Evolutionary conservation across 2,113 vertebrate genomes (phyloP), one percentile per base, ranked within the genome.

Genomic region (Odontophorus gujanensis): DNA sequence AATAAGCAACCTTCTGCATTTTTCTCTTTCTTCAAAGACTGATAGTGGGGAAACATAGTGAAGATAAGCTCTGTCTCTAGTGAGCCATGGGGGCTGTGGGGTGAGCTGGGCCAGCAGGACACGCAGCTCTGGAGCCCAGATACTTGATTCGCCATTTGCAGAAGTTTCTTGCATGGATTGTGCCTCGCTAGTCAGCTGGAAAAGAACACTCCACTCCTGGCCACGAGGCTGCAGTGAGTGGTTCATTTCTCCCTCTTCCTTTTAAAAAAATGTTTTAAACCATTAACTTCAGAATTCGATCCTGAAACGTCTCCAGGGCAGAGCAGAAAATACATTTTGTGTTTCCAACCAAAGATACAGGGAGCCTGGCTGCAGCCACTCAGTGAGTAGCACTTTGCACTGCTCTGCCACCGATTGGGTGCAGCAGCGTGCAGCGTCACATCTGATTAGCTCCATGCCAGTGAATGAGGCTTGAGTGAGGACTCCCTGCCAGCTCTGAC

Each of bases 401-500:
- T 5, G 65, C 92, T 81, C 80, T 45, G 0, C 48, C 18, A 9
- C 94, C 24, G 71, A 83, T 92, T 93, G 95, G 96, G 90, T 89
- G 87, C 86, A 47, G 93, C 79, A 58, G 83, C 8, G 11, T 89
- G 90, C 58, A 90, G 85, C 68, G 83, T 98, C 97, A 96, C 96
- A 94, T 97, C 96, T 96, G 97, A 97, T 98, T 97, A 98, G 96
- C 57, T 32, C 73, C 3, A 18, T 97, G 96, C 97, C 96, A 73
- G 89, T 88, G 93, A 92, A 97, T 90, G 93, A 69, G 92, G 94
- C 89, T 94, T 73, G 92, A 97, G 95, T 97, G 93, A 98, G 94
- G 95, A 96, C 92, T 97, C 96, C 95, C 96, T 97, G 97, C 97
- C 97, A 97, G 96, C 96, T 92, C 96, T 94, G 97, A 97, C 97